These are phyloP conservation scores for Prenolepis imparis DNA, from an alignment of 2,888 invertebrate genomes.

Conservation along the genomic window DNA sequence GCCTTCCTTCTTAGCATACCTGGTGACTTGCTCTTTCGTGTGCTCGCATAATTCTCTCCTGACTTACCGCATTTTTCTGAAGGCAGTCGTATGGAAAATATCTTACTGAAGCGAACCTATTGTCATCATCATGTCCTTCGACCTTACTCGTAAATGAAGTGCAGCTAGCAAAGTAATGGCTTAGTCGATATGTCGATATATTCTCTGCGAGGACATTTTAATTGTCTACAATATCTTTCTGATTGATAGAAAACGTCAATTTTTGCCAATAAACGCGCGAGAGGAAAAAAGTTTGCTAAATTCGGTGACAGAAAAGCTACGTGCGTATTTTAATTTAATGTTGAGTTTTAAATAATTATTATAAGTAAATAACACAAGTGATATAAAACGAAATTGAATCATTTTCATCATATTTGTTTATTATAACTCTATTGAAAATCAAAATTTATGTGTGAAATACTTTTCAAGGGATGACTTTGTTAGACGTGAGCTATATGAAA, in stretches of 20 bases:
- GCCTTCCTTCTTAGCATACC: not conserved
- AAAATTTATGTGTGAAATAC: not conserved
- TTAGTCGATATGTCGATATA: conserved; percentile 19
- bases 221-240: conserved; percentile 14
- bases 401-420: not conserved
- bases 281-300: not conserved
- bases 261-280: not conserved
- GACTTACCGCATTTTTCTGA: conserved; percentile 45
- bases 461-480: not conserved
- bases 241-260: not conserved
- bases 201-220: conserved; percentile 13
- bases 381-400: not conserved
- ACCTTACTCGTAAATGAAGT: conserved; percentile 22
- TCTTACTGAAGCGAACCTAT: conserved; percentile 20
- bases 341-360: not conserved
- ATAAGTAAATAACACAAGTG: not conserved
- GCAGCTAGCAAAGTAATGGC: not conserved
- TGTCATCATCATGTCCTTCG: conserved; percentile 9
- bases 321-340: not conserved
- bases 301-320: not conserved
- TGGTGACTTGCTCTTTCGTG: conserved; percentile 40
- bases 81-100: conserved; percentile 17
- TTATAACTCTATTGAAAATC: not conserved
- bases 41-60: conserved; percentile 17
- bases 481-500: not conserved